phyloP scores from a whole-genome alignment of 2,888 invertebrate species.

The Napeogenes sylphis region DNA sequence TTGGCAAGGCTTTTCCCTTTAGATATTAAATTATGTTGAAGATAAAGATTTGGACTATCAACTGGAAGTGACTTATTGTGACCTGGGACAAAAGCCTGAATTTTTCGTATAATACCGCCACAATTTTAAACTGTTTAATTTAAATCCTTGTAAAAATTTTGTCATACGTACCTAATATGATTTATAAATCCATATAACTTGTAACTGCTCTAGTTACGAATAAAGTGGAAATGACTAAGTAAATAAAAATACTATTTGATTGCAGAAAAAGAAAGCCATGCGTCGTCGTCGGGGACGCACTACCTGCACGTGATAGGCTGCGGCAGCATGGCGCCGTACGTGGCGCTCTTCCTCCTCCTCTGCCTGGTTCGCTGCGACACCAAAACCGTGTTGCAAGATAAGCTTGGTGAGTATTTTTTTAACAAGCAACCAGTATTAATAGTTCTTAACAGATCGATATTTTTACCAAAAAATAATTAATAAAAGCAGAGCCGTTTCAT shows the following conservation, averaged over 20 bases:
- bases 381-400: constrained; percentile 68
- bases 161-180: no score
- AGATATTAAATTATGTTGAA: constrained; percentile 30
- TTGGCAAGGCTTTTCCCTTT: constrained; percentile 34
- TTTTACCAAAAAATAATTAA: no score
- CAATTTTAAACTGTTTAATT: no score
- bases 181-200: no score
- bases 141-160: no score
- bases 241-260: no score
- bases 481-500: no score
- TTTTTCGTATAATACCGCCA: no score
- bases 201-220: no score
- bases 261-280: constrained; percentile 34
- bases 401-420: constrained; percentile 56
- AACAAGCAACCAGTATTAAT: no score
- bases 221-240: no score
- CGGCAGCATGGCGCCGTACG: constrained; percentile 56
- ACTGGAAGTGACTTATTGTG: constrained; percentile 17
- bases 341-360: constrained; percentile 60
- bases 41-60: constrained; percentile 28
- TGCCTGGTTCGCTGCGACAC: constrained; percentile 70
- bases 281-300: constrained; percentile 33
- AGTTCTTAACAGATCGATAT: no score
- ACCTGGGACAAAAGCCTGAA: not conserved
- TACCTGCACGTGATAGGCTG: constrained; percentile 35